Percentiles rank a stretch among this genome's conserved stretches.
phyloP scores from a whole-genome alignment of 2,113 vertebrate genomes.

The Pampusana beccarii region DNA sequence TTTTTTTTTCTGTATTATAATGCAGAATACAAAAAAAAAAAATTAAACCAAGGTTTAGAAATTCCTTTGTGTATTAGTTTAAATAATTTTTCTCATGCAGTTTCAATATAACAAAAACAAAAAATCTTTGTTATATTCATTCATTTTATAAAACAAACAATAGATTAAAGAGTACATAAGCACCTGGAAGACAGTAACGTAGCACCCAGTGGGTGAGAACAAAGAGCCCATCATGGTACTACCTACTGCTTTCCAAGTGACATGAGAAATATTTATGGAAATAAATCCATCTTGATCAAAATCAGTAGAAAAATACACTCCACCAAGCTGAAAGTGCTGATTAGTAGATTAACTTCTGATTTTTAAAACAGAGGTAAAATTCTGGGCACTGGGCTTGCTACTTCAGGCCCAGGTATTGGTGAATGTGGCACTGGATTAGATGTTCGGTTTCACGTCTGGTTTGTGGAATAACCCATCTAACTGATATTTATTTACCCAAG shows the following conservation, averaged over 20 bases:
- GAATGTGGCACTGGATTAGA: rapidly evolving
- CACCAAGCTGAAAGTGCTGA: not conserved
- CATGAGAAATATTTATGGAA: not conserved
- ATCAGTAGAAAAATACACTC: rapidly evolving
- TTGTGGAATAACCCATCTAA: not conserved
- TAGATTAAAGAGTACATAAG: not conserved
- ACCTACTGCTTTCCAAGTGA: not conserved
- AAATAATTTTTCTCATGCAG: conserved; percentile 24
- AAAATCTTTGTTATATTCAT: conserved; percentile 12
- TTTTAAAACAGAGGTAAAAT: not conserved
- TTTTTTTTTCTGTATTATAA: conserved; percentile 66
- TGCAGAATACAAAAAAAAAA: conserved; percentile 64
- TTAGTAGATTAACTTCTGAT: not conserved
- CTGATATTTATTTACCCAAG: not conserved
- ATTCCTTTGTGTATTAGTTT: conserved; percentile 50
- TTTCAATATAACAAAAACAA: conserved; percentile 9
- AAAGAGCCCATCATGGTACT: not conserved
- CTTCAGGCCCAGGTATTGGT: not conserved
- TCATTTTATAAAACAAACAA: conserved; percentile 30
- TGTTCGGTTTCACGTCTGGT: rapidly evolving
- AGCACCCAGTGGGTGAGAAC: not conserved
- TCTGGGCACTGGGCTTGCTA: rapidly evolving
- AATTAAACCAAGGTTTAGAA: conserved; percentile 48
- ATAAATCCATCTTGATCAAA: not conserved
- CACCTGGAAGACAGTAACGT: not conserved